Conservation (phyloP, 2,888 invertebrate genomes). For the Notodonta ziczac region DNA sequence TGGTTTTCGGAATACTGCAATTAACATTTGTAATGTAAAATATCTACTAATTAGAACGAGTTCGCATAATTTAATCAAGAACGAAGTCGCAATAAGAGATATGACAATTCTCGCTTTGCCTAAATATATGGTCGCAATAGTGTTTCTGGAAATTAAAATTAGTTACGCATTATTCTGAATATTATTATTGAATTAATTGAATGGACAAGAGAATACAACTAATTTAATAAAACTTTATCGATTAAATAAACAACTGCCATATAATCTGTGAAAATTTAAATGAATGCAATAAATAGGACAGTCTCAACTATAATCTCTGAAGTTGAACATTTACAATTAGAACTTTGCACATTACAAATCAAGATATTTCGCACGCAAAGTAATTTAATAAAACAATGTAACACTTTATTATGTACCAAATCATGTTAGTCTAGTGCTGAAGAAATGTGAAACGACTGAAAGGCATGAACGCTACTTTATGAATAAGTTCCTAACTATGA, state of each 20-base stretch:
- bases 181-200: neutral
- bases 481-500: neutral
- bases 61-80: too few species aligned
- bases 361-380: constrained; percentile 13
- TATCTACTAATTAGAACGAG: too few species aligned
- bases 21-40: too few species aligned
- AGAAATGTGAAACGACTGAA: neutral
- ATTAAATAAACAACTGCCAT: constrained; percentile 15
- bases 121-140: too few species aligned
- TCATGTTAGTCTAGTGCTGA: neutral
- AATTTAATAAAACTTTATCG: constrained; percentile 9
- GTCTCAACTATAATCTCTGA: constrained; percentile 3
- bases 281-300: constrained; percentile 12
- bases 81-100: too few species aligned
- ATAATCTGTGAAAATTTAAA: constrained; percentile 13
- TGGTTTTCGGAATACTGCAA: constrained; percentile 73
- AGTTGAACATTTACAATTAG: constrained; percentile 20
- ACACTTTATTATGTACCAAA: neutral
- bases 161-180: neutral
- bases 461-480: neutral
- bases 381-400: constrained; percentile 16
- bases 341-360: constrained; percentile 22
- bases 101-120: too few species aligned
- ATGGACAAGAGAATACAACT: neutral
- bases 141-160: too few species aligned